Evolutionary conservation across 2,888 invertebrate species (phyloP), one percentile per base, ranked within the genome.

Genomic region (Drosophila fulvimacula): DNA sequence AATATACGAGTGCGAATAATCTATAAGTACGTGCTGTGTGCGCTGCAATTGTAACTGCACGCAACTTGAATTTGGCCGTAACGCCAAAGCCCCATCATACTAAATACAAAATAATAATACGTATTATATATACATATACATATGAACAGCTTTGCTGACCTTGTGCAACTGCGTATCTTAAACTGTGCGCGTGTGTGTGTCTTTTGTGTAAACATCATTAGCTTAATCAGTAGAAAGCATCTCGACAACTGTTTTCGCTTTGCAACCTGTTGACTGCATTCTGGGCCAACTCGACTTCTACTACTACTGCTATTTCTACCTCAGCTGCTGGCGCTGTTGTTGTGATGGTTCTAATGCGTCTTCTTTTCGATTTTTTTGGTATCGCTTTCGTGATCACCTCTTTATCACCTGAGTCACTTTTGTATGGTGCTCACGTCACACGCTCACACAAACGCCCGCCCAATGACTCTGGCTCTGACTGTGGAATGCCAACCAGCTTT

Each of bases 361-460:
- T 51, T 39, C 21, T 52, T 61, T 68, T 55, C 44, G 41, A 32
- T 34, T 34, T 44, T 51, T 48, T 46, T 73, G 41, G 60, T 68
- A 65, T 75, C 62, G 73, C 55, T 63, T 63, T 62, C 69, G 78
- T 77, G 86, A 86, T 83, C 82, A 73, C n/a, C 68, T 64, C 82
- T 83, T 87, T 87, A 86, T 87, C 83, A 83, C 84, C 86, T 88
- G 83, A 88, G 78, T 88, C 83, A 85, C 79, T 66, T 83, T 72
- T 60, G 68, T 78, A 88, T 77, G 77, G 67, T 53, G 69, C 73
- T 82, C 85, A 88, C 84, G 88, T 84, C 80, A 66, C 75, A 75
- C 59, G 53, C 61, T 32, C 42, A 61, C 52, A 61, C 51, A 41
- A 32, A 34, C n/a, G 13, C 48, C 49, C 63, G 65, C 36, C 58